Evolutionary conservation across 2,113 vertebrate species (phyloP), one percentile per base, ranked within the genome.

Genomic region (Eretmochelys imbricata): DNA sequence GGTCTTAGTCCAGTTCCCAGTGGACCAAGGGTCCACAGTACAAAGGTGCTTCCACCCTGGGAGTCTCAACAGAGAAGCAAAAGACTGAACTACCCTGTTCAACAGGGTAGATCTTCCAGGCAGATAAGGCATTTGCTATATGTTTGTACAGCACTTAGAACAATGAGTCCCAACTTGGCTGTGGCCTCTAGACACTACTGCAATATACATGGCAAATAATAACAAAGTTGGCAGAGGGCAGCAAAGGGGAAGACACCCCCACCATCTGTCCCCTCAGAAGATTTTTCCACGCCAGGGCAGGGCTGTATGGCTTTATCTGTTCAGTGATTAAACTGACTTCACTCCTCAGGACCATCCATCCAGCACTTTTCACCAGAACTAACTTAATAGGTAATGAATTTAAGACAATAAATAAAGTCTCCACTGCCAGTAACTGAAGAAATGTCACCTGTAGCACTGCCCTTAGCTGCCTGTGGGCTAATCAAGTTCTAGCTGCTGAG

Each of bases 341-440:
- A 62, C 46, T 65, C 69, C n/a, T 51, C 85, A 51, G 12, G 35
- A 78, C 10, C 90, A 54, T 69, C 85, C 93, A 42, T 62, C 50
- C 1, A 2, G 65, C 46, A 65, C 88, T 90, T 89, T 91, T 93
- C 78, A 78, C 46, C 89, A 92, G 46, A 82, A 57, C 55, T 31
- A 6, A 69, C 42, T 82, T 84, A 83, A 88, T 57, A 80, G 87
- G 55, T 83, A 65, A 51, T 46, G 85, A 8, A 78, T 55, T 72
- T 53, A 69, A 48, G 72, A 94, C 82, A 65, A n/a, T 91, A 75
- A 92, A 91, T 82, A 89, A 89, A 75, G 10, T 11, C 29, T 79
- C 35, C 86, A 92, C 89, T 89, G 92, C 96, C 88, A 95, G 94
- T 91, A 93, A 57, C 89, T 91, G 62, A n/a, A 83, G 62, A 85